Base-by-base conservation (phyloP, 2,113 vertebrate species). In the Microtus montanus region DNA sequence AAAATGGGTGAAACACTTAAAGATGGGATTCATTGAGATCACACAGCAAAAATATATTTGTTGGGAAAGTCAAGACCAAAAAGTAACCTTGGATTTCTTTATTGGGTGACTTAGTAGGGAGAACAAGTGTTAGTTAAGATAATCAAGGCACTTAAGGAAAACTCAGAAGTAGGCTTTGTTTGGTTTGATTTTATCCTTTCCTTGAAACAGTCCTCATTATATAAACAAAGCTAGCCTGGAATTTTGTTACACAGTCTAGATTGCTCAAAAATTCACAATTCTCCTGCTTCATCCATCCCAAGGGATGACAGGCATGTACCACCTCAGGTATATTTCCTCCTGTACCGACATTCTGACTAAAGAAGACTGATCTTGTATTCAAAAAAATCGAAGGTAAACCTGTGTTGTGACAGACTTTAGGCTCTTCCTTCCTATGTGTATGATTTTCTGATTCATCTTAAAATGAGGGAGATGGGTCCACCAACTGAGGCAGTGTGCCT, bases 1-100 rank as follows among this genome's bases (percentile, higher is more conserved):
- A n/a, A n/a, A n/a, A n/a, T 93, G 19, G 63, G 15, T 77, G 19
- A 94, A 87, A 95, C 7, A 33, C 78, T 91, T 91, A 75, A 90
- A 89, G 33, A 35, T n/a, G 73, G 52, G 89, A 82, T 89, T 44
- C 71, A 74, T n/a, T 47, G 95, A 64, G 52, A 19, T 33, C 3
- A 33, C 33, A 41, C 78, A 78, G 68, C 35, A 92, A 80, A 75
- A 83, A 90, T 83, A 70, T 90, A 83, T 41, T 38, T 75, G 4
- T 33, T 85, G 26, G n/a, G 24, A 94, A n/a, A 91, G 5, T 28
- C 78, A 33, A 83, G 1, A 89, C 82, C 86, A 86, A 74, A 95
- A 94, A 71, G 2, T 80, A 13, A 88, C 22, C 95, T 84, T 68
- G 54, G n/a, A 14, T 85, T 95, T 95, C 63, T 94, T 4, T 83